Evolutionary conservation across 2,888 invertebrate species (phyloP), one percentile per base, ranked within the genome.

Genomic region (Malacosoma neustria): DNA sequence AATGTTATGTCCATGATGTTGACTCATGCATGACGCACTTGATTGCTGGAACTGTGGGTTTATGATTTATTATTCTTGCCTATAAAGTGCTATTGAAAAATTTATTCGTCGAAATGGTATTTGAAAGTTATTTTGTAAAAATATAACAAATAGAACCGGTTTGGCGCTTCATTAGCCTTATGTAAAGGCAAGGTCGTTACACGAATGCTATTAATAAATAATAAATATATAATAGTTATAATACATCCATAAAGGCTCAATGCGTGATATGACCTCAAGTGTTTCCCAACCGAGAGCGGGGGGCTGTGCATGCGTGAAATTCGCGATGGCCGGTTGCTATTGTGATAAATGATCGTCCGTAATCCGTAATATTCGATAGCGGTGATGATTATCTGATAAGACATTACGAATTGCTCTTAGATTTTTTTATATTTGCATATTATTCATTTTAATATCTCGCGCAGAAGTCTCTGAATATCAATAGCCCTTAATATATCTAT

Each of bases 21-120:
- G 80, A 82, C 70, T 82, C 84, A 81, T 75, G 81, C 81, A 62
- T 82, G 82, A 82, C 81, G 75, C 75, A 77, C 79, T 80, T 69
- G 77, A 76, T 80, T 68, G 75, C 76, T 74, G 66, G 71, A 76
- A 77, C 71, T 72, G 70, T 70, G 72, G 70, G 65, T 67, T 70
- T 61, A 63, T 67, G 59, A 64, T 65, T 60, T 55, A 52, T 39
- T 36, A 46, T 22, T 7, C 22, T 22, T 22, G 9, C 22, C 22
- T 22, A 22, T 22, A 7, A 7, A 22, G 22, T 7, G 4, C 5
- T 22, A 22, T 4, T 22, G 22, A 22, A 22, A 22, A 22, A 22
- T 22, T 22, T 9, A 9, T 22, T 22, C 5, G 22, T 7, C 22
- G 22, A 4, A 22, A 22, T 22, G 6, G 22, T 22, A 22, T 22